Conservation (phyloP, 2,113 vertebrate species). For the Chloropsis hardwickii region DNA sequence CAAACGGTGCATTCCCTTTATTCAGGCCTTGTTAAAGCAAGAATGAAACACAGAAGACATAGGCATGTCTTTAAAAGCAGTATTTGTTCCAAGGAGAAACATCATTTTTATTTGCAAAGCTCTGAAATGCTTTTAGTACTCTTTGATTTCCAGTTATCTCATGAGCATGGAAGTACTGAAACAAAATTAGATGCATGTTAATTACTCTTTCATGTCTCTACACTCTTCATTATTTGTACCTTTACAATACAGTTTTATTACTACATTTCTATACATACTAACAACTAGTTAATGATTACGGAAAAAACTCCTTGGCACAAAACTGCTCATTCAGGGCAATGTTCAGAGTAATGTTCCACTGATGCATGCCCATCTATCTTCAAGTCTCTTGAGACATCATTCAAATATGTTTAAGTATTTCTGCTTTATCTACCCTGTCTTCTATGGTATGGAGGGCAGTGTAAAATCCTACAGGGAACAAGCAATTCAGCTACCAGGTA, state of each 20-base stretch:
- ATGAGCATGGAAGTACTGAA: neutral
- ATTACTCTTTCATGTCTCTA: neutral
- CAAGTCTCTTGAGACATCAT: neutral
- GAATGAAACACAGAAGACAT: neutral
- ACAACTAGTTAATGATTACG: neutral
- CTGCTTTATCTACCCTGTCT: neutral
- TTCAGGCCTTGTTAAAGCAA: neutral
- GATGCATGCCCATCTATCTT: neutral
- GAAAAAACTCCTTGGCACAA: neutral
- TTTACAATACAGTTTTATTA: neutral
- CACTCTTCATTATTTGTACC: neutral
- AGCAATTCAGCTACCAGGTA: neutral
- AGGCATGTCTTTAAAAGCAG: neutral
- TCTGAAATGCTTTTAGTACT: neutral
- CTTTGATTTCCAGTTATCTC: neutral
- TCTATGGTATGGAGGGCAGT: neutral
- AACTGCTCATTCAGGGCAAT: neutral
- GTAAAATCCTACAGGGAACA: neutral
- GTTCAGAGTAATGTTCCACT: neutral
- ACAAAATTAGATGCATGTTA: neutral
- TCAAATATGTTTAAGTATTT: neutral
- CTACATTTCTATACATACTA: neutral
- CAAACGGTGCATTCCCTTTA: neutral
- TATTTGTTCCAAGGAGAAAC: neutral
- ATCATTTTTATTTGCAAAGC: neutral